Evolutionary conservation across 2,888 invertebrate genomes (phyloP).

Genomic region (Aquatica leii): DNA sequence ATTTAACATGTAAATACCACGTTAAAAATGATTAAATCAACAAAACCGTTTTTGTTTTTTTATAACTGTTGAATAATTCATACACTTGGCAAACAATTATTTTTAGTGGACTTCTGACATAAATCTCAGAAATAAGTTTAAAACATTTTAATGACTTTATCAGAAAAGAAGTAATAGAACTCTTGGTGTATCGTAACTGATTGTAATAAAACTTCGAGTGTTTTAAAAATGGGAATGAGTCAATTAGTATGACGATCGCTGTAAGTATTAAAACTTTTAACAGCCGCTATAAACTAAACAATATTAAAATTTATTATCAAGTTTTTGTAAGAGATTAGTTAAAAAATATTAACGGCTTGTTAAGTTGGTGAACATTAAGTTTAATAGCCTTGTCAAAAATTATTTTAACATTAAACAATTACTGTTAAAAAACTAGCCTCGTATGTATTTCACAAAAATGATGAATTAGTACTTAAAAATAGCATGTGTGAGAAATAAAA

Average conservation of each 20-base stretch:
- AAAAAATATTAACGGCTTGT: slow-evolving; percentile 6
- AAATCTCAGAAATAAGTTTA: not conserved
- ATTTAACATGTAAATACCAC: no score
- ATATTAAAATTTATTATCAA: slow-evolving; percentile 12
- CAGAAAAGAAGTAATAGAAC: not conserved
- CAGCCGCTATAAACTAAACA: slow-evolving; percentile 10
- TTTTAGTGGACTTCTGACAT: not conserved
- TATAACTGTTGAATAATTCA: not conserved
- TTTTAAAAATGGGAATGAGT: slow-evolving; percentile 17
- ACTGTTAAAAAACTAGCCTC: not conserved
- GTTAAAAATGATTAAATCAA: no score
- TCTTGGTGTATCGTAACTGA: not conserved
- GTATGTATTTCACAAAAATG: no score
- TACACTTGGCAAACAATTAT: not conserved
- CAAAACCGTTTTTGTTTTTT: no score
- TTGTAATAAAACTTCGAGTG: slow-evolving; percentile 12
- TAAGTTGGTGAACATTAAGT: slow-evolving; percentile 10
- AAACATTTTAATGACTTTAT: not conserved
- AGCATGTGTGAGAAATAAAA: no score
- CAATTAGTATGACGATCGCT: slow-evolving; percentile 15
- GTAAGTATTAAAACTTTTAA: slow-evolving; percentile 7
- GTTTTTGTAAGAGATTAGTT: slow-evolving; percentile 4
- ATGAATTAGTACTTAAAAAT: no score
- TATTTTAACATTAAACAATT: slow-evolving; percentile 3
- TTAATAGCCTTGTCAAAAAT: slow-evolving; percentile 13